Evolutionary conservation across 2,888 invertebrate genomes (phyloP).

Genomic region (Idaea aversata): DNA sequence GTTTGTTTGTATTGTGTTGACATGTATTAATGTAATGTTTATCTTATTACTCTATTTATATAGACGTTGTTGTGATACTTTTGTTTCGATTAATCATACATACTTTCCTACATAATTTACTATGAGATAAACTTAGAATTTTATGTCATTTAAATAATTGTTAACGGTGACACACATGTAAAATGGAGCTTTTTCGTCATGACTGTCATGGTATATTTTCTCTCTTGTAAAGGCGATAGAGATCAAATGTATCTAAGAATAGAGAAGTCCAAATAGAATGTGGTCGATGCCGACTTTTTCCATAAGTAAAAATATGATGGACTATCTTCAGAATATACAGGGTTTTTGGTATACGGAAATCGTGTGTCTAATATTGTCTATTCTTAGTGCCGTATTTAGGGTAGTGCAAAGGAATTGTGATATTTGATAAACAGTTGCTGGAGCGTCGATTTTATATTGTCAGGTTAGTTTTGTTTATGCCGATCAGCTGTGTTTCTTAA

Average conservation of each 20-base stretch:
- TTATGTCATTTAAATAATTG: too few species aligned
- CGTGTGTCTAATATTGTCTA: conserved; percentile 41
- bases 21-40: neutral
- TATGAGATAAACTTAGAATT: too few species aligned
- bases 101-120: neutral
- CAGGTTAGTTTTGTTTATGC: conserved; percentile 28
- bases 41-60: neutral
- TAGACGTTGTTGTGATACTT: neutral
- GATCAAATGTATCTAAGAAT: too few species aligned
- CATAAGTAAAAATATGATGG: too few species aligned
- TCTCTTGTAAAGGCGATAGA: too few species aligned
- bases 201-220: too few species aligned
- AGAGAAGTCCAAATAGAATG: too few species aligned
- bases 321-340: too few species aligned
- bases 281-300: too few species aligned
- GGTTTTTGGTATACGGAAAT: conserved; percentile 62
- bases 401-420: conserved; percentile 1
- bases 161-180: too few species aligned
- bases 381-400: neutral
- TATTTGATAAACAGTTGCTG: neutral
- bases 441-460: neutral
- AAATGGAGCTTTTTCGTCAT: too few species aligned
- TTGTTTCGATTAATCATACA: neutral
- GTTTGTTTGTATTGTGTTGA: conserved; percentile 6
- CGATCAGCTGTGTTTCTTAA: conserved; percentile 9